Conservation (phyloP, 2,113 vertebrate genomes). For the Stercorarius parasiticus region DNA sequence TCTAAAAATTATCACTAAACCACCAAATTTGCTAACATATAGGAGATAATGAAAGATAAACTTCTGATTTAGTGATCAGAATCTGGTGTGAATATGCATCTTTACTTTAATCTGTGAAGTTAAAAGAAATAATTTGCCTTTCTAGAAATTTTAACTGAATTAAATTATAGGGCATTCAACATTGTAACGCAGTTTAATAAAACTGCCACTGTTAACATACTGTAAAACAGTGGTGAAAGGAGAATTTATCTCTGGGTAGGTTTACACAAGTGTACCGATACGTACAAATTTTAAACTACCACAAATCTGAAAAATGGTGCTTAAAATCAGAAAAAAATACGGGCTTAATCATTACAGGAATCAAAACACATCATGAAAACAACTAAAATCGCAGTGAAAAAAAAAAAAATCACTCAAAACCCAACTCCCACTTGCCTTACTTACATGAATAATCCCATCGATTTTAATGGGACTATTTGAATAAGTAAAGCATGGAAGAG, state of each 20-base stretch:
- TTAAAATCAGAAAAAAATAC: background rate
- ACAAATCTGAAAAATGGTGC: background rate
- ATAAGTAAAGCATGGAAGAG: background rate
- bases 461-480: background rate
- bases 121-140: background rate
- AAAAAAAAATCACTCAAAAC: background rate
- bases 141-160: background rate
- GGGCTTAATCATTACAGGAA: background rate
- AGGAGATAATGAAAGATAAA: background rate
- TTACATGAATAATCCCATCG: background rate
- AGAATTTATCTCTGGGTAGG: background rate
- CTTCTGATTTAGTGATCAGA: background rate
- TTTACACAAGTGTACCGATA: background rate
- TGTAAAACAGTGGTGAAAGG: background rate
- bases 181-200: background rate
- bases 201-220: background rate
- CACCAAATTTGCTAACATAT: background rate
- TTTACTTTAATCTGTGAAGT: background rate
- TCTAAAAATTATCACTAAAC: background rate
- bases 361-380: background rate
- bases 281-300: background rate
- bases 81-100: background rate
- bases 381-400: background rate
- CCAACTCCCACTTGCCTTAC: background rate
- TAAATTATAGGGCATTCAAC: background rate